phyloP scores from a whole-genome alignment of 2,888 invertebrate genomes.

The Synergus umbraculus region DNA sequence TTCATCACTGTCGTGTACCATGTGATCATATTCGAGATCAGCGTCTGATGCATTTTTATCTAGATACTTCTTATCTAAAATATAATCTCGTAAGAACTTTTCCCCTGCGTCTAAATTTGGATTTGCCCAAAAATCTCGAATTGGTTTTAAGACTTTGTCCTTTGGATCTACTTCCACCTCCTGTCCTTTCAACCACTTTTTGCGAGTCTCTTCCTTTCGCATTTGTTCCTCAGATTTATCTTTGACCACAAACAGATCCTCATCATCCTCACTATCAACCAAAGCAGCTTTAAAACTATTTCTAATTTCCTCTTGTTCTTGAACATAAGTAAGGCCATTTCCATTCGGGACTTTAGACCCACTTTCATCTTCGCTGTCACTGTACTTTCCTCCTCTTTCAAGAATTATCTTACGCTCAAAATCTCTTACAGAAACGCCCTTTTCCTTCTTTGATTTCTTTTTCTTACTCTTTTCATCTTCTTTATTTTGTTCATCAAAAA shows the following conservation, averaged over 20 bases:
- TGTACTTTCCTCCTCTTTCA: conserved; percentile 82
- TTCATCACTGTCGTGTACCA: conserved; percentile 77
- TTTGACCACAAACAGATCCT: conserved; percentile 71
- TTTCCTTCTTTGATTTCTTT: conserved; percentile 78
- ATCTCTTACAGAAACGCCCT: conserved; percentile 85
- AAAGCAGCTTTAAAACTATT: conserved; percentile 82
- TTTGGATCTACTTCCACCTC: conserved; percentile 81
- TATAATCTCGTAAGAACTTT: conserved; percentile 94
- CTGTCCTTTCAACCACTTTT: conserved; percentile 90
- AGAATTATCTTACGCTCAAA: conserved; percentile 88
- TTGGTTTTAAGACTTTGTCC: conserved; percentile 83
- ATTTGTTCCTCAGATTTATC: conserved; percentile 77
- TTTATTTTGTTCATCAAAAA: conserved; percentile 79
- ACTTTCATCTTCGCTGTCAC: conserved; percentile 72
- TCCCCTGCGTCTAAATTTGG: conserved; percentile 90
- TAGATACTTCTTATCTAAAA: conserved; percentile 88
- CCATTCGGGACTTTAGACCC: conserved; percentile 58
- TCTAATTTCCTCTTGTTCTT: conserved; percentile 84
- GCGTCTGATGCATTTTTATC: conserved; percentile 58
- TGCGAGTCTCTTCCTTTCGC: conserved; percentile 81
- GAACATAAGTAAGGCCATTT: conserved; percentile 79
- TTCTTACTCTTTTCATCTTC: conserved; percentile 56
- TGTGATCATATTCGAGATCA: conserved; percentile 60
- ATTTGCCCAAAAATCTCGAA: conserved; percentile 91
- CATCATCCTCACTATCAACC: conserved; percentile 79